Evolutionary conservation across 2,888 invertebrate species (phyloP), one percentile per base, ranked within the genome.

Genomic region (Melikaiella ostensackeni): DNA sequence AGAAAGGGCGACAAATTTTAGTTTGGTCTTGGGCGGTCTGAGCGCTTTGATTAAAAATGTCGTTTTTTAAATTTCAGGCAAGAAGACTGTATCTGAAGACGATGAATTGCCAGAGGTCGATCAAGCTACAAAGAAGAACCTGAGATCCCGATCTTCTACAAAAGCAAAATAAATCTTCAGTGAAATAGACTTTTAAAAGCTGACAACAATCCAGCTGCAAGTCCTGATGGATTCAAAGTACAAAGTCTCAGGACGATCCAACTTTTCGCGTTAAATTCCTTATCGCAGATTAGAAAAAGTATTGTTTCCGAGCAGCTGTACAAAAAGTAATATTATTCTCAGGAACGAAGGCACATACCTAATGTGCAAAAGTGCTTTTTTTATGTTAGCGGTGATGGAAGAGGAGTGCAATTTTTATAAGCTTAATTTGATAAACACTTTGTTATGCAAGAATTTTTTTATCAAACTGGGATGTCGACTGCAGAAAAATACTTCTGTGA

Each of bases 71-170:
- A 84, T 91, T 92, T 84, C 92, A 95, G 95, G 92, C 79, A 95
- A 95, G 93, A 94, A 94, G 91, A 91, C 92, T 35, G 92, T 88
- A 13, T 93, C 93, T 50, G 96, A 96, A 82, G 97, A 97, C 84
- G 97, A 97, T 75, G 97, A 98, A 89, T 93, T 98, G 83, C 97
- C 98, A 0, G 98, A 98, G 92, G 98, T 97, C 77, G 98, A 98
- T 92, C 98, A 98, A 92, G 97, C 96, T 89, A 96, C 96, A 42
- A 96, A 96, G 92, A 96, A 96, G 91, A 94, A 94, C 80, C 92
- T 95, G 83, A 93, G 95, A 86, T 94, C 93, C 86, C 93, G 95
- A 84, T 90, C 93, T 82, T 92, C 93, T 78, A 91, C 92, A 63
- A 92, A 92, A 86, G 89, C 91, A 80, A 95, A 95, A 87, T 92